These are phyloP conservation scores for Gallinago undulata DNA, from an alignment of 2,113 vertebrate genomes.

Conservation along the genomic window DNA sequence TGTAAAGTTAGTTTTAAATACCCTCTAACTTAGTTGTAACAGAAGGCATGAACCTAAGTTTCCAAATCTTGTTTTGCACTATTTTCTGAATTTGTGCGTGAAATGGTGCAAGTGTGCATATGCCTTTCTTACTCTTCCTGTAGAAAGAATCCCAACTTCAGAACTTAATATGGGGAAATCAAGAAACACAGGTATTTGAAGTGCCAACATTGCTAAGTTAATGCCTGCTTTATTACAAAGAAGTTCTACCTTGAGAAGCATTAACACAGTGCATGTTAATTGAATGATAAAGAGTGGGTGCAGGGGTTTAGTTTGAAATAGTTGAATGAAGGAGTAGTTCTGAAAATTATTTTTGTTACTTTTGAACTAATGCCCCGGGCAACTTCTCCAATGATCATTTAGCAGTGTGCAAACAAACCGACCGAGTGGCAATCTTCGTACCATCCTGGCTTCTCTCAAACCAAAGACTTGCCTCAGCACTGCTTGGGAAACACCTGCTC, in stretches of 20 bases:
- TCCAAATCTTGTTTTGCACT: conserved; percentile 67
- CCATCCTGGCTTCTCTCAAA: conserved; percentile 83
- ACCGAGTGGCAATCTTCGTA: conserved; percentile 67
- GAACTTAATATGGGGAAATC: conserved; percentile 63
- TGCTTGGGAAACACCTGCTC: conserved; percentile 71
- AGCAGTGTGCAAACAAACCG: conserved; percentile 76
- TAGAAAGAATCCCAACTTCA: conserved; percentile 68
- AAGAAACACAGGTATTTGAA: conserved; percentile 64
- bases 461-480: conserved; percentile 95
- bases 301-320: conserved; percentile 69
- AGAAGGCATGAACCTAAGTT: conserved; percentile 65
- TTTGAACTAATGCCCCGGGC: conserved; percentile 64
- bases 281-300: conserved; percentile 42
- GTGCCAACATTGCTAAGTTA: conserved; percentile 74
- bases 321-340: conserved; percentile 71
- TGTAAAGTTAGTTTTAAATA: conserved; percentile 62
- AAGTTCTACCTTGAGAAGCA: conserved; percentile 70
- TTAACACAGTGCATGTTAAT: conserved; percentile 57
- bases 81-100: conserved; percentile 30
- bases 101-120: conserved; percentile 66
- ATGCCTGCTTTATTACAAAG: conserved; percentile 71
- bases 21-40: conserved; percentile 74
- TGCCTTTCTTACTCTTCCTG: conserved; percentile 71
- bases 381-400: conserved; percentile 75
- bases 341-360: conserved; percentile 54